A percentile compares a stretch with the other conserved stretches of the same genome.
These are phyloP conservation scores for Eristalinus aeneus DNA, from an alignment of 2,888 invertebrate species.

Conservation along the genomic window DNA sequence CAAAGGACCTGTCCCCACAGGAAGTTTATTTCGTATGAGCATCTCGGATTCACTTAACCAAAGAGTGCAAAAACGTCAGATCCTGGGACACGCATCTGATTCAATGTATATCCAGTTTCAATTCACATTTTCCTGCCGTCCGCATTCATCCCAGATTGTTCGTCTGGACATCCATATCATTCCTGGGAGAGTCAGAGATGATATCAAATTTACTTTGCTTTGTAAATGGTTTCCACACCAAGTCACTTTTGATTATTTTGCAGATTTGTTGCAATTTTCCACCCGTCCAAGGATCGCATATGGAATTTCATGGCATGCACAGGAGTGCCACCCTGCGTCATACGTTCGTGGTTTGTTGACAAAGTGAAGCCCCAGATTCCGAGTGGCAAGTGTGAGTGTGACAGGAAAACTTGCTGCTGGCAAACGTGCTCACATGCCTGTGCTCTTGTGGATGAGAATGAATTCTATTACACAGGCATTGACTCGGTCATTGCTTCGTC, in stretches of 20 bases:
- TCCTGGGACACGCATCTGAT: neutral
- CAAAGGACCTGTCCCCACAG: neutral
- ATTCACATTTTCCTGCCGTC: neutral
- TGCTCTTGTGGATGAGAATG: neutral
- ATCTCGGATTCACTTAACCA: neutral
- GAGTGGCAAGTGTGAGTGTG: slow-evolving; percentile 46
- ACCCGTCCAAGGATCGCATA: neutral
- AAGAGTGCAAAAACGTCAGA: neutral
- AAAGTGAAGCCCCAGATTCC: slow-evolving; percentile 48
- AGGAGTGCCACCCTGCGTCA: neutral
- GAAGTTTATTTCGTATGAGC: neutral
- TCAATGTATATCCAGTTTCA: neutral
- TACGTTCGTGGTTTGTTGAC: neutral
- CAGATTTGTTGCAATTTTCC: neutral
- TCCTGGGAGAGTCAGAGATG: neutral
- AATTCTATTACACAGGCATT: slow-evolving; percentile 23
- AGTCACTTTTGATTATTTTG: slow-evolving; percentile 6
- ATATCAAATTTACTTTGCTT: neutral
- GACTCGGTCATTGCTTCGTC: too few species aligned
- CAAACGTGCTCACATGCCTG: neutral
- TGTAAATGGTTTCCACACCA: neutral
- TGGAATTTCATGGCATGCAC: neutral
- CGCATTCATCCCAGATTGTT: neutral
- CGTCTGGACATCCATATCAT: neutral
- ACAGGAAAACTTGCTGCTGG: neutral